phyloP scores from a whole-genome alignment of 2,113 vertebrate species.

The Tetraodon nigroviridis region DNA sequence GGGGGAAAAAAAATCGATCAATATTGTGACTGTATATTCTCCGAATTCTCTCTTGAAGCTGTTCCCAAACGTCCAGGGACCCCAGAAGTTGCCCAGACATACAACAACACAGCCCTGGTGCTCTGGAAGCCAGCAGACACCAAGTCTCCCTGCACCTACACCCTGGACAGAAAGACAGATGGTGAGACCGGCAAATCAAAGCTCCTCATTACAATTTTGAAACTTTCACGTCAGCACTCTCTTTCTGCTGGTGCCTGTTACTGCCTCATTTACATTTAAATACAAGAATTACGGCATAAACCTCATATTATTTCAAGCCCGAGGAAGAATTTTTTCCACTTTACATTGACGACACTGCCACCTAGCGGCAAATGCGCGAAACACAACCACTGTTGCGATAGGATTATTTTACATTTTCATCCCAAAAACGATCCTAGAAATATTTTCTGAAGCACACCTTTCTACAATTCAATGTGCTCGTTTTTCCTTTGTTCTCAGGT shows the following conservation, averaged over 20 bases:
- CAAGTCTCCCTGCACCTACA: constrained; percentile 86
- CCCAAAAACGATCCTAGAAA: too few relatives aligned
- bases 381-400: not conserved
- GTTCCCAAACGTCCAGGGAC: constrained; percentile 85
- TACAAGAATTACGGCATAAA: not conserved
- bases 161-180: constrained; percentile 80
- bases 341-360: constrained; percentile 16
- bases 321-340: not conserved
- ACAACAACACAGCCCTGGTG: constrained; percentile 88
- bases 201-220: too few relatives aligned
- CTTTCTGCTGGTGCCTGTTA: not conserved
- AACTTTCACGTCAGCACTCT: too few relatives aligned
- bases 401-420: not conserved
- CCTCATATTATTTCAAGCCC: not conserved
- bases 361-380: constrained; percentile 15
- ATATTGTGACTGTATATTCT: not conserved
- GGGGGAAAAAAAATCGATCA: too few relatives aligned
- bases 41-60: constrained; percentile 58
- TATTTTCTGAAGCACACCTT: too few relatives aligned
- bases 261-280: constrained; percentile 11
- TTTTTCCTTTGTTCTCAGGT: constrained; percentile 64
- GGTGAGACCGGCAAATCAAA: constrained; percentile 61
- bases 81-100: constrained; percentile 90
- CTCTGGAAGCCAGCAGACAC: constrained; percentile 89
- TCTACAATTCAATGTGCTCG: not conserved